These are phyloP conservation scores for Procavia capensis DNA, from an alignment of 2,113 vertebrate species.

Conservation along the genomic window DNA sequence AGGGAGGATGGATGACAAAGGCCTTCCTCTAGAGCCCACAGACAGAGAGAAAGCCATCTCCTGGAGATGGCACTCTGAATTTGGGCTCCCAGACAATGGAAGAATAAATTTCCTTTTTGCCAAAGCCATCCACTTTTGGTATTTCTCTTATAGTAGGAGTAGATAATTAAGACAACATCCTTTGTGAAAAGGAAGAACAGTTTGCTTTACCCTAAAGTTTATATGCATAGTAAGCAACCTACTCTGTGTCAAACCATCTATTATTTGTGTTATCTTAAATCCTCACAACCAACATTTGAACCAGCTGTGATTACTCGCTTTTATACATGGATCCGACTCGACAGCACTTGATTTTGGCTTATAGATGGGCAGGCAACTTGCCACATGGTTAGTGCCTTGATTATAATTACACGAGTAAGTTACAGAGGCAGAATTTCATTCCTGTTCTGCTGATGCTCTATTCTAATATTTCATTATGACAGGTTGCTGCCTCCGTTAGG, in stretches of 20 bases:
- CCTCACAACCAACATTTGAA: not conserved
- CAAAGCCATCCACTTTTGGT: too few relatives aligned
- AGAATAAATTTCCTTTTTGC: too few relatives aligned
- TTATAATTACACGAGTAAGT: not conserved
- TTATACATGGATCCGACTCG: not conserved
- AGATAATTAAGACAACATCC: too few relatives aligned
- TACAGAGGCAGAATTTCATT: slow-evolving; percentile 28
- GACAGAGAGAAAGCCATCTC: too few relatives aligned
- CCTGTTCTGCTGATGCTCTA: not conserved
- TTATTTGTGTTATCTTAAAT: not conserved
- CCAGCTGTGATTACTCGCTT: not conserved
- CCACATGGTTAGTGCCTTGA: not conserved
- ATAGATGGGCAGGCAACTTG: not conserved
- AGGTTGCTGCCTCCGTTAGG: not conserved
- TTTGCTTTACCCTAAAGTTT: not conserved
- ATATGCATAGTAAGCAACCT: not conserved
- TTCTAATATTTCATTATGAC: not conserved
- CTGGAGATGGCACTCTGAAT: too few relatives aligned
- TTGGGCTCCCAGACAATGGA: too few relatives aligned
- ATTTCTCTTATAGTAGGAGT: too few relatives aligned
- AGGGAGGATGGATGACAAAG: too few relatives aligned
- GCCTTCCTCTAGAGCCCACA: too few relatives aligned
- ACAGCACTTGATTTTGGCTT: too few relatives aligned
- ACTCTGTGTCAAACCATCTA: not conserved
- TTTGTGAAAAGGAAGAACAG: not conserved